Conservation (phyloP, 2,113 vertebrate species). For the Brachionichthys hirsutus region DNA sequence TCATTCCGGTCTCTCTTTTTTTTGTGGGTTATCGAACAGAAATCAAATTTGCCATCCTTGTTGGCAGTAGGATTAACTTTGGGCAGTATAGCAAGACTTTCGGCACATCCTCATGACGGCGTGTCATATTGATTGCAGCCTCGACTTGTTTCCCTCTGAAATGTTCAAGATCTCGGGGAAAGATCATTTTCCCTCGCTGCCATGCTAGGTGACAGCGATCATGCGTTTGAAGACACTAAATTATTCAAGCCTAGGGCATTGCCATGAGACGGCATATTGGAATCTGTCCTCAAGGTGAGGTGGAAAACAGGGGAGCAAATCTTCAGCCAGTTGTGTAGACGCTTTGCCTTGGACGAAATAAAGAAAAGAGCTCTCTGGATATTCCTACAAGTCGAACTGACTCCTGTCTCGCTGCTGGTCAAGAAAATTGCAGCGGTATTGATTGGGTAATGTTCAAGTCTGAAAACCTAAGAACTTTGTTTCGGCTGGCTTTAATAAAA, state of each 20-base stretch:
- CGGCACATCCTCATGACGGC: conserved; percentile 25
- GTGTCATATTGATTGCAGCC: conserved; percentile 43
- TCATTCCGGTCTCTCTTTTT: not conserved
- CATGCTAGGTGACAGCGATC: conserved; percentile 30
- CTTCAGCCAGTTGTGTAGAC: conserved; percentile 25
- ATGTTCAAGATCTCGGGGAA: conserved; percentile 31
- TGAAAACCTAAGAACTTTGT: conserved; percentile 61
- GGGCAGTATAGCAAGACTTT: conserved; percentile 30
- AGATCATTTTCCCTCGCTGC: conserved; percentile 39
- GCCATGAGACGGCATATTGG: conserved; percentile 44
- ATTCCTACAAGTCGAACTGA: conserved; percentile 65
- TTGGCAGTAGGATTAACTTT: conserved; percentile 18
- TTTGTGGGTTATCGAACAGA: conserved; percentile 1
- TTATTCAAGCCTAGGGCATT: conserved; percentile 45
- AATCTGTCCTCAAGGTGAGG: conserved; percentile 33
- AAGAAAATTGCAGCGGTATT: conserved; percentile 69
- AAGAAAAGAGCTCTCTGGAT: conserved; percentile 30
- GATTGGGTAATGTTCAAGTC: conserved; percentile 69
- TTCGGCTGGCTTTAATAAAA: conserved; percentile 63
- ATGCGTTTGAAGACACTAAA: conserved; percentile 37
- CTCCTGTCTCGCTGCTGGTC: conserved; percentile 65
- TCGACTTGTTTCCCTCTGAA: conserved; percentile 22
- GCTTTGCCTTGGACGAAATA: conserved; percentile 20
- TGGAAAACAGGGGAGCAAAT: conserved; percentile 39
- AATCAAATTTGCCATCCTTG: conserved; percentile 6